phyloP scores from a whole-genome alignment of 2,113 vertebrate genomes.

The Heliornis fulica region DNA sequence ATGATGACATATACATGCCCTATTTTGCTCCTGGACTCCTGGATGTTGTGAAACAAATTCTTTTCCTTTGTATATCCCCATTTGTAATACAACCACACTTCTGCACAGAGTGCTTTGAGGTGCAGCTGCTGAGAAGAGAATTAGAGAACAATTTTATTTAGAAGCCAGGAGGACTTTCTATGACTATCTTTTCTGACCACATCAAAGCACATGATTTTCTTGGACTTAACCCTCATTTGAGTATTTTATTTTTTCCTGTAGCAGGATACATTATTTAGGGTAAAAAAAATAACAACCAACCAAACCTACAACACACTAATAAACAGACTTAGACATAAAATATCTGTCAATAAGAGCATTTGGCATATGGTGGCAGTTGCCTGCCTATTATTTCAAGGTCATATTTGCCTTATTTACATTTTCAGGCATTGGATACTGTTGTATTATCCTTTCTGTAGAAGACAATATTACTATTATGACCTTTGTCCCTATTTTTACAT shows the following conservation, averaged over 20 bases:
- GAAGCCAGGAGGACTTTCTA: not conserved
- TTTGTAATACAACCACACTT: not conserved
- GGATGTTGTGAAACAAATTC: not conserved
- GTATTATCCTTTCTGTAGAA: not conserved
- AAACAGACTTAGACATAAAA: not conserved
- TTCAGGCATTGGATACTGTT: not conserved
- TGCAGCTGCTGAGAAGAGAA: not conserved
- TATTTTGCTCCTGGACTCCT: not conserved
- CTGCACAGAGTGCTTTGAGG: not conserved
- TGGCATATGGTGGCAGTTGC: not conserved
- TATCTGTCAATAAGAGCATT: not conserved
- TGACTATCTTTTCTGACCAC: not conserved
- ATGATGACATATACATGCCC: fast-evolving
- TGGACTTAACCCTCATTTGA: not conserved
- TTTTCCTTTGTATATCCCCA: not conserved
- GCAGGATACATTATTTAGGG: not conserved
- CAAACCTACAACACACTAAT: not conserved
- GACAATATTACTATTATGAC: not conserved
- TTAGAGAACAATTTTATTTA: not conserved
- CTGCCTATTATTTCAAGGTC: not conserved
- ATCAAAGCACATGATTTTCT: not conserved
- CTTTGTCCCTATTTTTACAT: not conserved
- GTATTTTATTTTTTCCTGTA: not conserved
- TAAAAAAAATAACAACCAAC: not conserved
- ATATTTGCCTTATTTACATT: not conserved